Evolutionary conservation across 2,888 invertebrate genomes (phyloP), one percentile per base, ranked within the genome.

Genomic region (Drosophila neotestacea): DNA sequence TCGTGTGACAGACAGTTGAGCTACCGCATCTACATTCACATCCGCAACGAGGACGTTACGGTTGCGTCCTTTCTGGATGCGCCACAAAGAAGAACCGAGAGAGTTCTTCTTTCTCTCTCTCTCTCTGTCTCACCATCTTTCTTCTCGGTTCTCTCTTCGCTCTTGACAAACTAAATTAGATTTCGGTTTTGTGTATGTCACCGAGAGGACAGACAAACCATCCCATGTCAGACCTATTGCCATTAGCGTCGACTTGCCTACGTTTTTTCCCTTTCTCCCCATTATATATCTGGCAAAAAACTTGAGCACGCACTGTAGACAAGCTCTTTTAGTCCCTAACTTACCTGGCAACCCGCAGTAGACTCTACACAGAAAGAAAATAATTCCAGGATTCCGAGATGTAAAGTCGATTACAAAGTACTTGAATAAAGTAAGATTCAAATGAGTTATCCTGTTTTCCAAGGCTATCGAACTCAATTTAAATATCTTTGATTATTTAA

Each of bases 141-240:
- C 28, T 13, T 54, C 32, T 52, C 32, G 1, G 5, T 30, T 30
- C 30, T 30, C 7, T 1, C 7, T 32, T 67, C 67, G 66, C 70
- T 65, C 77, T 75, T 73, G 77, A 81, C 81, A 77, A 86, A 77
- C 84, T 71, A 86, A 85, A 86, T 85, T 85, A 76, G 87, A 86
- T 86, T 85, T 86, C 46, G 87, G 84, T 79, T 83, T 74, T 83
- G 76, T 68, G 68, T 68, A 71, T 65, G 82, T 81, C 71, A 69
- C 63, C 52, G 60, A 67, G 58, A 67, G 52, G 46, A 71, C 47
- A 41, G 48, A 34, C 65, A 39, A 48, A 16, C 22, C 44, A 7
- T 41, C 4, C 41, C 32, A 42, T 50, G 48, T 39, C 41, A 58
- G 78, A 54, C 44, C 56, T 36, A 44, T 47, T 66, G 65, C 79